Conservation (phyloP, 2,888 invertebrate genomes). For the Lobophora halterata region DNA sequence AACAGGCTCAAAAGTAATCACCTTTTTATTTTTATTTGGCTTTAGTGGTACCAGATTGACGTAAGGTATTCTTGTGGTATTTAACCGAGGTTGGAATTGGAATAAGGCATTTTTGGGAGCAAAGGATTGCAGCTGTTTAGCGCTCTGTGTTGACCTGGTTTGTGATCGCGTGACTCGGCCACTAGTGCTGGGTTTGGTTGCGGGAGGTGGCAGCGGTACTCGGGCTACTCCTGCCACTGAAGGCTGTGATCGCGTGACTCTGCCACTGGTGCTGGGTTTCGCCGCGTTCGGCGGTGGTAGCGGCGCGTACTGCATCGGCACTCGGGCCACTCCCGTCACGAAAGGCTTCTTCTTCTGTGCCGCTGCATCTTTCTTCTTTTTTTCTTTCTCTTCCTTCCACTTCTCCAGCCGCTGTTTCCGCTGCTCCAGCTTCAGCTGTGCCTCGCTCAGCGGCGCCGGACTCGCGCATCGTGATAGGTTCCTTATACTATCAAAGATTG, state of each 20-base stretch:
- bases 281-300: constrained; percentile 51
- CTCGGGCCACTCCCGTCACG: constrained; percentile 51
- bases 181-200: constrained; percentile 51
- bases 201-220: constrained; percentile 43
- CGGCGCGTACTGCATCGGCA: constrained; percentile 50
- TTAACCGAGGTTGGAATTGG: constrained; percentile 64
- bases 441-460: constrained; percentile 38
- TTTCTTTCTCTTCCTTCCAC: constrained; percentile 70
- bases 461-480: constrained; percentile 46
- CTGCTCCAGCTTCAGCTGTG: constrained; percentile 46
- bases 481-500: constrained; percentile 55
- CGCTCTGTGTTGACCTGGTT: constrained; percentile 36
- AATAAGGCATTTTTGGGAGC: constrained; percentile 79
- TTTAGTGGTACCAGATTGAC: constrained; percentile 25
- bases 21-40: constrained; percentile 35
- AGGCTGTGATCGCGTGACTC: constrained; percentile 67
- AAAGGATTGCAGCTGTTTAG: constrained; percentile 54
- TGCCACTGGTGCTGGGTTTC: constrained; percentile 55
- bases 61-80: constrained; percentile 41
- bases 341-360: constrained; percentile 65
- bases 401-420: constrained; percentile 59
- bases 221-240: constrained; percentile 58
- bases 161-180: constrained; percentile 66
- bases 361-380: constrained; percentile 53
- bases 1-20: constrained; percentile 43